A percentile compares a stretch with the other conserved stretches of the same genome.
These are phyloP conservation scores for Pseudolaguvia tuberculata DNA, from an alignment of 2,113 vertebrate genomes.

Conservation along the genomic window DNA sequence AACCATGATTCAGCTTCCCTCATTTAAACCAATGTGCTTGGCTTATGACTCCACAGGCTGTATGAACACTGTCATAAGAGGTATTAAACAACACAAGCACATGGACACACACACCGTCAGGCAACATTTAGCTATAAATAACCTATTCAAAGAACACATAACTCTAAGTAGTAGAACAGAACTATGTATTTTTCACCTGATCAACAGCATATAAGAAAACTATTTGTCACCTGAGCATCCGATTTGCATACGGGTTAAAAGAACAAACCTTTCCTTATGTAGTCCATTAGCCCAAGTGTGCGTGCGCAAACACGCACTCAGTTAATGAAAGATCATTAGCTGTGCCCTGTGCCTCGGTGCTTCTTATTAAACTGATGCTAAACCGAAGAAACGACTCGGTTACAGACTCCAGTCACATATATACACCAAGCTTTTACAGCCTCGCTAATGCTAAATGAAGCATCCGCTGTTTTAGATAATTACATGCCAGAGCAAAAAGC, in stretches of 20 bases:
- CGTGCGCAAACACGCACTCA: slow-evolving; percentile 7
- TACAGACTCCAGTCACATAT: not conserved
- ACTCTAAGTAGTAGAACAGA: not conserved
- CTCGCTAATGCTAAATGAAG: not conserved
- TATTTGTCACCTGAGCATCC: not conserved
- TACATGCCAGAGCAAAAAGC: slow-evolving; percentile 4
- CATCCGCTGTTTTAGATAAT: not conserved
- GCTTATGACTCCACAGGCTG: slow-evolving; percentile 31
- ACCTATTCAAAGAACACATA: not conserved
- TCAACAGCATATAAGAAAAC: not conserved
- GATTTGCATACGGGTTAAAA: not conserved
- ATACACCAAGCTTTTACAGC: not conserved
- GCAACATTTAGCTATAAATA: not conserved
- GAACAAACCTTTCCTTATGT: not conserved
- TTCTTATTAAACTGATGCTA: slow-evolving; percentile 24
- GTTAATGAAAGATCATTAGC: slow-evolving; percentile 37
- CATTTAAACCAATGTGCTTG: slow-evolving; percentile 28
- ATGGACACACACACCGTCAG: not conserved
- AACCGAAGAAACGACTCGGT: slow-evolving; percentile 27
- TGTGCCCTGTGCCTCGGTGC: slow-evolving; percentile 24
- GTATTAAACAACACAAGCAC: slow-evolving; percentile 15
- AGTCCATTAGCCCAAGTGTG: not conserved
- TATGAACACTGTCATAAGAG: slow-evolving; percentile 40
- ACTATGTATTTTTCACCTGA: not conserved
- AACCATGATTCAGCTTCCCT: slow-evolving; percentile 16